Evolutionary conservation across 1,140 invertebrate species (phyloP).

Genomic region (Scaptomyza hsui): DNA sequence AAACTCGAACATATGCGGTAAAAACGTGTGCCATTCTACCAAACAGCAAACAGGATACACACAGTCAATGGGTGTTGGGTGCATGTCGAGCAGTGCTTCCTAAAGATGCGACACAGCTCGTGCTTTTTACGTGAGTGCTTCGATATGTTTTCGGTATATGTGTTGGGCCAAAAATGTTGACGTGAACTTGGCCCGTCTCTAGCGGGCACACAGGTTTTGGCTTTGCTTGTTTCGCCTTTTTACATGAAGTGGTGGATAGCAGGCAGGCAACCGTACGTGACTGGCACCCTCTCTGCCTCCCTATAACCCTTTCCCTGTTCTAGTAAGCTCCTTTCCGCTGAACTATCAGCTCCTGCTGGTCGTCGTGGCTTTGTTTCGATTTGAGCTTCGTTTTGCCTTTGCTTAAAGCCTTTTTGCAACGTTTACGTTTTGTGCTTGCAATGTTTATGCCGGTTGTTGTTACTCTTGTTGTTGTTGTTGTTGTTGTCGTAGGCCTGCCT

Average conservation of each 20-base stretch:
- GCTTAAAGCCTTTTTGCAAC: constrained; percentile 76
- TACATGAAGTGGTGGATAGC: constrained; percentile 26
- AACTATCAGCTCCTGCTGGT: constrained; percentile 36
- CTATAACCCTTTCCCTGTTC: too few relatives aligned
- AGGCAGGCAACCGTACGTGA: constrained; percentile 26
- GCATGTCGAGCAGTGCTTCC: constrained; percentile 6
- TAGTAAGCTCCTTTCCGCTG: background rate
- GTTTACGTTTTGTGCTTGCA: constrained; percentile 66
- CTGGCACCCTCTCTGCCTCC: background rate
- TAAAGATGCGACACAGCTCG: constrained; percentile 11
- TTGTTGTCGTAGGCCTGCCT: constrained; percentile 44
- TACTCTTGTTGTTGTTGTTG: constrained; percentile 43
- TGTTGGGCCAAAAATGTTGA: background rate
- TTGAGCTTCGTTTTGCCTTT: constrained; percentile 59
- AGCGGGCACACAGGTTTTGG: constrained; percentile 30
- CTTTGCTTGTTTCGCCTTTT: constrained; percentile 5
- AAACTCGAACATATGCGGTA: constrained; percentile 40
- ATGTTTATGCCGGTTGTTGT: constrained; percentile 72
- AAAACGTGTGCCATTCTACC: constrained; percentile 11
- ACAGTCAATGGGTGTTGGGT: background rate
- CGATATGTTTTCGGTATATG: too few relatives aligned
- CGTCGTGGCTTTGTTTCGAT: constrained; percentile 70
- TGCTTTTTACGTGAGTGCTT: constrained; percentile 5
- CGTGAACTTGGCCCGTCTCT: constrained; percentile 5
- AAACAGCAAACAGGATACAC: constrained; percentile 14